phyloP scores from a whole-genome alignment of 2,797 vertebrate species.

The Decapterus maruadsi region DNA sequence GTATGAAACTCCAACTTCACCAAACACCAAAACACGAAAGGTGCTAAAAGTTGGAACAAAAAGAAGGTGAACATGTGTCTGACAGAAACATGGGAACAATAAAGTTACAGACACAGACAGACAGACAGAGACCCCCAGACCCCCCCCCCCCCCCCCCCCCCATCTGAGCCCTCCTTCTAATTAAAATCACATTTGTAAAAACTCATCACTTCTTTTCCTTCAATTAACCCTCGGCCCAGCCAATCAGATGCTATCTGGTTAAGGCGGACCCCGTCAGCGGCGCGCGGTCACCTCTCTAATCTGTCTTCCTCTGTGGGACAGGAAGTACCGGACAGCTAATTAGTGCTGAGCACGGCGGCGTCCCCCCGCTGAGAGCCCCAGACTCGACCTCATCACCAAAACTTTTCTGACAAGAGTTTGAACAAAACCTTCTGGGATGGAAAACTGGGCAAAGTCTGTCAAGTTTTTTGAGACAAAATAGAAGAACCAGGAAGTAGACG shows the following conservation, averaged over 20 bases:
- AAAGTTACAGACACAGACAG: background rate
- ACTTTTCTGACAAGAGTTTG: constrained; percentile 25
- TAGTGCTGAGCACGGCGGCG: constrained; percentile 15
- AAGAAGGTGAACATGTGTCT: too few species aligned
- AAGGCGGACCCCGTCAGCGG: constrained; percentile 35
- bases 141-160: background rate
- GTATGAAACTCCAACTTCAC: too few species aligned
- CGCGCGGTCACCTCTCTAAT: constrained; percentile 61
- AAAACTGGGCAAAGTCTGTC: background rate
- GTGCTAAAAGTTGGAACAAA: too few species aligned
- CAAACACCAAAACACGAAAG: too few species aligned
- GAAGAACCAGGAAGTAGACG: too few species aligned
- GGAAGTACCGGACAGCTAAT: constrained; percentile 62
- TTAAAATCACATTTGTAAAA: constrained; percentile 52
- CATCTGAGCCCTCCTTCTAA: constrained; percentile 57
- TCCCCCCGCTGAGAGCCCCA: constrained; percentile 24
- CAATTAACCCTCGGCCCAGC: constrained; percentile 69
- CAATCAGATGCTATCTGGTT: constrained; percentile 75
- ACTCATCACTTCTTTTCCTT: constrained; percentile 32
- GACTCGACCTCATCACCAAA: constrained; percentile 48
- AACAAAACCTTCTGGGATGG: constrained; percentile 26
- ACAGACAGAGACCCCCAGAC: background rate
- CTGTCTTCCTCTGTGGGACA: constrained; percentile 56
- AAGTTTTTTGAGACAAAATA: background rate
- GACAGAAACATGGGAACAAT: background rate